Base-by-base conservation (phyloP, 2,113 vertebrate genomes). In the Ctenodactylus gundi region DNA sequence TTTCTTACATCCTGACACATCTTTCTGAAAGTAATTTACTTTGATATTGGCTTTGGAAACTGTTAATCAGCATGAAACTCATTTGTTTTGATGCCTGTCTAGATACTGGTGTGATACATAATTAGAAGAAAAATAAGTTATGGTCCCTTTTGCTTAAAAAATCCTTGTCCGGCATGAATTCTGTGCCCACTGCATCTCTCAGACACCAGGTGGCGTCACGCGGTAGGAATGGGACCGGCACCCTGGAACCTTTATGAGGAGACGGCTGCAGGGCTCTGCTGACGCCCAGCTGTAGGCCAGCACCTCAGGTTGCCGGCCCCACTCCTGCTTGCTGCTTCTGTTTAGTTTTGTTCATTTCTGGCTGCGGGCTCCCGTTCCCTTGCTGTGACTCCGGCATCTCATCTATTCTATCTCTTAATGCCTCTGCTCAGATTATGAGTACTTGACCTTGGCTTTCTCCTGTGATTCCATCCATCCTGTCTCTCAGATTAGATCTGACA, bases 131-230 rank as follows among this genome's bases (percentile, higher is more conserved):
- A 76, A 86, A 51, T 75, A 67, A 62, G 4, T 18, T 58, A 44
- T 17, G 29, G 23, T 3, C 60, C 49, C 85, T 94, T 89, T 75
- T 83, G 29, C 46, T 68, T 80, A 78, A 65, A 29, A 58, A 76
- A 3, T 49, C 44, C 49, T 88, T 65, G 29, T 64, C 21, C 41
- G 15, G 62, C 17, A 41, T 81, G 41, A 41, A 15, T 87, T 84
- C 58, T 36, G 21, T 7, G 31, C 41, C n/a, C 6, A 57, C 78
- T 93, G 93, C 65, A 62, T 53, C 29, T 58, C 53, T 72, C 15
- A 34, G 90, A 88, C 94, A 73, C 93, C 86, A 97, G 93, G 60
- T 92, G 95, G 94, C 85, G 20, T 87, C 93, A n/a, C 76, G 29
- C 64, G 34, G 87, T 90, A 87, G 93, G 46, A 51, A 2, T 73